These are phyloP conservation scores for Hoplodrina ambigua DNA, from an alignment of 2,888 invertebrate genomes.

Conservation along the genomic window DNA sequence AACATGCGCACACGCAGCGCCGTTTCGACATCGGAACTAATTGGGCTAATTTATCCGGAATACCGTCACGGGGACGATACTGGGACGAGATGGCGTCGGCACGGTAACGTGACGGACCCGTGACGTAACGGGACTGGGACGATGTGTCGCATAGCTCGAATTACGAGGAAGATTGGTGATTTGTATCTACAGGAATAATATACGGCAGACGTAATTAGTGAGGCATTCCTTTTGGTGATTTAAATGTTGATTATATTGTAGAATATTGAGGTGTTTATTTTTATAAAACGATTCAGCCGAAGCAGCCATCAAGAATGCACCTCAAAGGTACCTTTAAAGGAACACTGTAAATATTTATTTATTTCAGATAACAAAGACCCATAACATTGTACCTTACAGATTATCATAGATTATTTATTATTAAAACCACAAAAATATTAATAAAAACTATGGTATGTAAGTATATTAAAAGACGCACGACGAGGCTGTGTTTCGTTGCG, in stretches of 20 bases:
- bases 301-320: neutral
- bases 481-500: too few relatives aligned
- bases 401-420: too few relatives aligned
- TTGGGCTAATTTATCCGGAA: slow-evolving; percentile 80
- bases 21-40: slow-evolving; percentile 74
- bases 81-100: slow-evolving; percentile 34
- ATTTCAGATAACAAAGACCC: too few relatives aligned
- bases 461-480: too few relatives aligned
- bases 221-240: slow-evolving; percentile 11
- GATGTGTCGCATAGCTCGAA: slow-evolving; percentile 71
- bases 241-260: neutral
- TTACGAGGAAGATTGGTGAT: slow-evolving; percentile 75
- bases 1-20: slow-evolving; percentile 59
- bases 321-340: too few relatives aligned
- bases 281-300: too few relatives aligned
- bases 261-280: neutral
- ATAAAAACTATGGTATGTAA: too few relatives aligned
- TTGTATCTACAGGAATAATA: slow-evolving; percentile 67
- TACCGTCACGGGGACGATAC: slow-evolving; percentile 51
- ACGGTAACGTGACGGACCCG: slow-evolving; percentile 27
- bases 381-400: too few relatives aligned
- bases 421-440: too few relatives aligned
- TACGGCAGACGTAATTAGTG: slow-evolving; percentile 60
- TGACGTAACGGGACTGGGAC: slow-evolving; percentile 16
- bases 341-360: too few relatives aligned